Evolutionary conservation across 1,140 invertebrate genomes (phyloP).

Genomic region (Stegodyphus mimosarum): DNA sequence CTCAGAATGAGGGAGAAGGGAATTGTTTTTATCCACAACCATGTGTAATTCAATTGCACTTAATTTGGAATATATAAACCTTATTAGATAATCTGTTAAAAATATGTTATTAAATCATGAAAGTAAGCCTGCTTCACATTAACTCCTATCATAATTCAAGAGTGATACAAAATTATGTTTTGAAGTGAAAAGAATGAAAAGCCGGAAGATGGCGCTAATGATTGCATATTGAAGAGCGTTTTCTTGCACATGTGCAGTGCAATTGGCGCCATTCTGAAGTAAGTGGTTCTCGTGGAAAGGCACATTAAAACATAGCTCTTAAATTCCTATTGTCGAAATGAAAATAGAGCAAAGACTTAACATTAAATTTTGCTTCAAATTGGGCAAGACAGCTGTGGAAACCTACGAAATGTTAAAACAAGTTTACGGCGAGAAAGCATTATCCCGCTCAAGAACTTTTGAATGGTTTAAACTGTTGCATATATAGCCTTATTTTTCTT

Average conservation of each 20-base stretch:
- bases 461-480: constrained; percentile 5
- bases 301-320: not conserved
- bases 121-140: too few relatives aligned
- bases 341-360: constrained; percentile 10
- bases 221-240: constrained; percentile 2
- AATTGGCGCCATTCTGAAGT: not conserved
- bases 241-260: constrained; percentile 8
- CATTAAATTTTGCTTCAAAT: constrained; percentile 7
- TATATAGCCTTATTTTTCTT: too few relatives aligned
- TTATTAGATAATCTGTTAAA: too few relatives aligned
- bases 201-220: constrained; percentile 1
- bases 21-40: too few relatives aligned
- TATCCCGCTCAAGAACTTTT: constrained; percentile 6
- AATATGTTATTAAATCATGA: too few relatives aligned
- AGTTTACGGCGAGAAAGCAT: constrained; percentile 3
- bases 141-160: too few relatives aligned
- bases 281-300: constrained; percentile 8
- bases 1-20: too few relatives aligned
- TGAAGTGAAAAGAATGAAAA: not conserved
- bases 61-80: too few relatives aligned
- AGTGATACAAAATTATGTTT: too few relatives aligned
- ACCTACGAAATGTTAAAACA: constrained; percentile 8
- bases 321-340: constrained; percentile 12
- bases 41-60: too few relatives aligned
- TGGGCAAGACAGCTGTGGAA: constrained; percentile 8